Evolutionary conservation across 2,888 invertebrate species (phyloP), one percentile per base, ranked within the genome.

Genomic region (Nysson spinosus): DNA sequence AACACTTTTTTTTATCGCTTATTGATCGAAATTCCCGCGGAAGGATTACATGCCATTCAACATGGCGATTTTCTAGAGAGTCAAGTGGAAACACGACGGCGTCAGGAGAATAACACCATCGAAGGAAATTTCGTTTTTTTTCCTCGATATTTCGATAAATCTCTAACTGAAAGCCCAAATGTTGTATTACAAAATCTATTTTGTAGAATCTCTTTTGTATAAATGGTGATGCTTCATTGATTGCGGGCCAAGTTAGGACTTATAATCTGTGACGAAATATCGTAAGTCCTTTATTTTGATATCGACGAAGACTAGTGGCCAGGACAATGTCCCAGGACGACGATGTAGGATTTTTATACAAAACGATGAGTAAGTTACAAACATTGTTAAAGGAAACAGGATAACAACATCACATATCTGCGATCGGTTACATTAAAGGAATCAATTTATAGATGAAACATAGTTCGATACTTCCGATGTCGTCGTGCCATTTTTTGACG

Each of bases 311-410:
- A 24, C 34, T 9, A 39, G 26, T 40, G 35, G 11, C 44, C 37
- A 51, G 39, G 9, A 60, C 16, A 77, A 85, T 85, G 85, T 85
- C 85, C 56, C 85, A 85, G 69, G 85, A 85, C 55, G 87, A 87
- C 69, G 87, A 87, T 72, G 87, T 87, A 40, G 85, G 86, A 62
- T 87, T 87, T 78, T 79, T 87, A 42, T 86, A 85, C 69, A 87
- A 87, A 80, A 87, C 87, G 26, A 87, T 87, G 86, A 86, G 87
- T 87, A 66, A 87, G 86, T 85, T 34, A 7, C 9, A 30, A 4
- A 24, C 30, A 3, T 11, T 30, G 56, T 42, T 37, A 44, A 26
- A 7, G 14, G 14, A 12, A 24, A 4, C 3, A 46, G 20, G 4
- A n/a, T 19, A n/a, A n/a, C 30, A n/a, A 9, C 1, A 30, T n/a